Evolutionary conservation across 2,888 invertebrate genomes (phyloP), one percentile per base, ranked within the genome.

Genomic region (Antitype chi): DNA sequence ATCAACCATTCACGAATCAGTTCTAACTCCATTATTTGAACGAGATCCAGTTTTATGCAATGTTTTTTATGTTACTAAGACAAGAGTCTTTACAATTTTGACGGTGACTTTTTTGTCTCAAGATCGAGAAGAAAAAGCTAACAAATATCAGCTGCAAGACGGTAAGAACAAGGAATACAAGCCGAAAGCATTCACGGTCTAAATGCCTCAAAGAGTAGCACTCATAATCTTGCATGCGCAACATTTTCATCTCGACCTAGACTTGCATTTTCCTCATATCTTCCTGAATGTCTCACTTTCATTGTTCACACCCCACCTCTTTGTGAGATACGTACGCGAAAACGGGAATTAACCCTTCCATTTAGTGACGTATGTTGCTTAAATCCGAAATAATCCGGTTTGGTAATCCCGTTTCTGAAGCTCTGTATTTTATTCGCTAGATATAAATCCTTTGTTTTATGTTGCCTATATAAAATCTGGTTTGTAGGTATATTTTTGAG

Each of bases 111-210:
- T 38, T 59, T 47, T 25, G 38, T n/a, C 20, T 60, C 11, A 52
- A 81, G 1, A 74, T 32, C 0, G 1, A 2, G 32, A 60, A 57
- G 13, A 53, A 67, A 70, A 70, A 25, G 28, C 8, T 23, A 25
- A 52, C 13, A 70, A 62, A 74, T 69, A 38, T 63, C 25, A 66
- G 43, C 49, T 62, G 1, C 15, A 59, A 76, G 20, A 55, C 11
- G n/a, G 53, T 69, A 20, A 77, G n/a, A 74, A 72, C 74, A 64
- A 85, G 66, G 20, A 59, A 76, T 43, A 32, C 28, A 28, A 67
- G 49, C 47, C 69, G 68, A 73, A 85, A 82, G 81, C 81, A 78
- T 85, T 89, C 73, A 89, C 88, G 89, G 79, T 88, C 89, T 85
- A 88, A 88, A 88, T 85, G 68, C 64, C 59, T 80, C 85, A 87